Conservation (phyloP, 2,888 invertebrate genomes). For the Phorcus lineatus region DNA sequence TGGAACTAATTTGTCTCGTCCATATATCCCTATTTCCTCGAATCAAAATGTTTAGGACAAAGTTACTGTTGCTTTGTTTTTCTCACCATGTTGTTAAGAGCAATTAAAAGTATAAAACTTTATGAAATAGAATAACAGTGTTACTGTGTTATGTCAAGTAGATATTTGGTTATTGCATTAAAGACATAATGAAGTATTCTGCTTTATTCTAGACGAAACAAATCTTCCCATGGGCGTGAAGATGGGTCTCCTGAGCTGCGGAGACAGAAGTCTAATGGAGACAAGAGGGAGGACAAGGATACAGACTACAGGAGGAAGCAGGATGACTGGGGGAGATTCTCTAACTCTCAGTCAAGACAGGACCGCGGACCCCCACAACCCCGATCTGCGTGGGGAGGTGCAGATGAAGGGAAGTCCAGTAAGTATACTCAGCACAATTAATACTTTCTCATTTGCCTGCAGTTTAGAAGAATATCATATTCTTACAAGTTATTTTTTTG, state of each 20-base stretch:
- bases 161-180: no score
- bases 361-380: slow-evolving; percentile 5
- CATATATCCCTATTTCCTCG: no score
- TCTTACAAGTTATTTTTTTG: no score
- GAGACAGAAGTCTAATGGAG: slow-evolving; percentile 32
- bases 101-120: no score
- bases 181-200: no score
- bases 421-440: not conserved
- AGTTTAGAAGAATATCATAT: no score
- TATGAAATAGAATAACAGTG: no score
- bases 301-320: slow-evolving; percentile 35
- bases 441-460: no score
- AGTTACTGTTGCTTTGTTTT: no score
- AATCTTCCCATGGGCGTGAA: not conserved
- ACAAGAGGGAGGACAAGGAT: slow-evolving; percentile 40
- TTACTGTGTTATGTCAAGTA: no score
- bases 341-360: not conserved
- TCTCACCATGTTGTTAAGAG: no score
- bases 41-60: no score
- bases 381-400: not conserved
- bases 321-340: slow-evolving; percentile 19
- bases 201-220: not conserved
- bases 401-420: slow-evolving; percentile 7
- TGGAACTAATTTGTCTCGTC: not conserved
- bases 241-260: not conserved